phyloP scores from a whole-genome alignment of 2,113 vertebrate species.

The Hypocryptadius cinnamomeus region DNA sequence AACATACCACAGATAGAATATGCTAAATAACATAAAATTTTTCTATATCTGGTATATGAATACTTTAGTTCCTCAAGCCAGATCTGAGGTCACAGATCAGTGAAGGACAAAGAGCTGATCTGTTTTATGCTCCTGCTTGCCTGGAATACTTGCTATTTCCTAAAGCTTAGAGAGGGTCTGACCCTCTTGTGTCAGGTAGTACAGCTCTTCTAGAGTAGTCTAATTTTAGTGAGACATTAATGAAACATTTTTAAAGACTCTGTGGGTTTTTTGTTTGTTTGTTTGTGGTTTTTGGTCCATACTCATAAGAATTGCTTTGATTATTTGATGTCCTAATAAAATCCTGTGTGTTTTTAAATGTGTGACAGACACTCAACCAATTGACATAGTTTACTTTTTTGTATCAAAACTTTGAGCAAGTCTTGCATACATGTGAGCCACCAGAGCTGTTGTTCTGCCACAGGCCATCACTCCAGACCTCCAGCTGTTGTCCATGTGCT shows the following conservation, averaged over 20 bases:
- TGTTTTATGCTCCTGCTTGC: not conserved
- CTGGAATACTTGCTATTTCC: not conserved
- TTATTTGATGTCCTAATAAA: not conserved
- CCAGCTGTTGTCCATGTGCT: not conserved
- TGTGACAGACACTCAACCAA: not conserved
- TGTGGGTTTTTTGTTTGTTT: not conserved
- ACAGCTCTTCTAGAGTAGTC: not conserved
- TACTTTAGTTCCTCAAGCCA: not conserved
- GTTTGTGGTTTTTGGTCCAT: not conserved
- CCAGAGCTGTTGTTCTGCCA: not conserved
- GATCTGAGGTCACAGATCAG: not conserved
- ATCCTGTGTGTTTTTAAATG: not conserved
- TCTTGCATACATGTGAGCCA: not conserved
- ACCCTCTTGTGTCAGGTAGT: not conserved
- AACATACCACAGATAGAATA: not conserved
- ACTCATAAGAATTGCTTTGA: not conserved
- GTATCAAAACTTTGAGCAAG: not conserved
- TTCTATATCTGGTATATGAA: not conserved
- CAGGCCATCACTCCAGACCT: not conserved
- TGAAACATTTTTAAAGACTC: not conserved
- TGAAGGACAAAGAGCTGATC: not conserved
- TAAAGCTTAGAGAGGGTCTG: not conserved
- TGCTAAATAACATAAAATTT: not conserved
- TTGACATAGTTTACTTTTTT: not conserved
- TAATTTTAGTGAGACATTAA: not conserved